A percentile compares a stretch with the other conserved stretches of the same genome.
Conservation (phyloP, 1,140 invertebrate genomes). For the Brachionus paranguensis region DNA sequence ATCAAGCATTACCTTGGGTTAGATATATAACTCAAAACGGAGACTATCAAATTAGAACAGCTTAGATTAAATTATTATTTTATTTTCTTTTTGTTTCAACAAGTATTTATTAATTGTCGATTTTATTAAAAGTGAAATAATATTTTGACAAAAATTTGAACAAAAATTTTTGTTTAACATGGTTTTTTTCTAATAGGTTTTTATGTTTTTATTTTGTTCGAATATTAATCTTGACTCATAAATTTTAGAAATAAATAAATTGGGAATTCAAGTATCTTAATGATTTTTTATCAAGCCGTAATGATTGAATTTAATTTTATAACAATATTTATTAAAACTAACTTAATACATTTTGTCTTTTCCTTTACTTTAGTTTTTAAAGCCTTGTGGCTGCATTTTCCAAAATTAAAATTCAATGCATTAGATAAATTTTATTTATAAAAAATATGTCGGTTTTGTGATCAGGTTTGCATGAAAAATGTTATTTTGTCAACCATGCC, state of each 20-base stretch:
- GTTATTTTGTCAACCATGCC: no score
- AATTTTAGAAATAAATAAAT: not conserved
- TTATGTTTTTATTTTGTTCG: not conserved
- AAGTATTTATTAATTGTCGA: not conserved
- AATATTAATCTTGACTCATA: not conserved
- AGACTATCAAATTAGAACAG: slow-evolving; percentile 77
- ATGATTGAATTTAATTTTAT: no score
- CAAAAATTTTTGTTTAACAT: not conserved
- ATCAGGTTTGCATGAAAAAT: no score
- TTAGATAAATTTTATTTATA: no score
- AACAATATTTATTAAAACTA: no score
- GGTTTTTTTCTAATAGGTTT: not conserved
- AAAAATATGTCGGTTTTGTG: no score
- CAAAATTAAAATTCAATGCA: no score
- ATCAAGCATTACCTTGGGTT: slow-evolving; percentile 98
- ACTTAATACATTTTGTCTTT: no score
- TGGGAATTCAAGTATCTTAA: no score
- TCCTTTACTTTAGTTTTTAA: no score
- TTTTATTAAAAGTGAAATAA: not conserved
- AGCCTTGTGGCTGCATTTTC: no score
- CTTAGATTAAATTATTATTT: not conserved
- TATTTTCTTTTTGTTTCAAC: not conserved
- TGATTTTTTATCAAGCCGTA: no score
- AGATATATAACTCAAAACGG: slow-evolving; percentile 99
- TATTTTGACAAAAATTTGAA: not conserved